Evolutionary conservation across 2,113 vertebrate genomes (phyloP).

Genomic region (Onychostruthus taczanowskii): DNA sequence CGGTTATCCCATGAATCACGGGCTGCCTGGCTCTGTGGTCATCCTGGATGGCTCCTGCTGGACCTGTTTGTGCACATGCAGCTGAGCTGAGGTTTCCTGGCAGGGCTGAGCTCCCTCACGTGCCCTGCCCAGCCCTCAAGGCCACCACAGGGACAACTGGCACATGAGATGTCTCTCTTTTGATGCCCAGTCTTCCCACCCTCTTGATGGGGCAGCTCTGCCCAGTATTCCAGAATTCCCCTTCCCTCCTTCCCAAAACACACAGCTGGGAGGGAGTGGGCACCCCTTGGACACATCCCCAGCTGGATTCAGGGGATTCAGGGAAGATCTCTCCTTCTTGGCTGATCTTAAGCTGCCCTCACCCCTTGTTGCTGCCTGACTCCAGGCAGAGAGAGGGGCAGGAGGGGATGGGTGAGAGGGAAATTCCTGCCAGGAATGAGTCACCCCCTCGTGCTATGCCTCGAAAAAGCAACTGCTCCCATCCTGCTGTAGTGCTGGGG

Average conservation of each 20-base stretch:
- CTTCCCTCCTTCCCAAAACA: not conserved
- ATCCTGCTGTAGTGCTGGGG: not conserved
- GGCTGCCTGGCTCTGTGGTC: not conserved
- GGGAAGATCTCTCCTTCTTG: not conserved
- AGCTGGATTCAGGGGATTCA: not conserved
- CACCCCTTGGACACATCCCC: not conserved
- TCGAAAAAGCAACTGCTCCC: constrained; percentile 37
- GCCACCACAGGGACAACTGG: not conserved
- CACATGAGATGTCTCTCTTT: not conserved
- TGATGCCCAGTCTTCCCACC: not conserved
- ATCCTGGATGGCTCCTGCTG: not conserved
- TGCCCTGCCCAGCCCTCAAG: not conserved
- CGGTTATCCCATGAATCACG: not conserved
- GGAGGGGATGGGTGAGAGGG: not conserved
- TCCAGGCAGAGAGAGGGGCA: not conserved
- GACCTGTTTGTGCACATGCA: not conserved
- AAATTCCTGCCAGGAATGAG: constrained; percentile 10
- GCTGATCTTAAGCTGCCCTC: not conserved
- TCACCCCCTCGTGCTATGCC: not conserved
- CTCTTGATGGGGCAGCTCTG: accelerated
- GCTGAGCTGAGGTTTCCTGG: not conserved
- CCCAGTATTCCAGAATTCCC: not conserved
- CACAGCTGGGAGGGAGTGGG: not conserved
- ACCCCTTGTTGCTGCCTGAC: not conserved
- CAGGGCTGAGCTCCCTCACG: not conserved